Evolutionary conservation across 2,113 vertebrate genomes (phyloP).

Genomic region (Thunnus maccoyii): DNA sequence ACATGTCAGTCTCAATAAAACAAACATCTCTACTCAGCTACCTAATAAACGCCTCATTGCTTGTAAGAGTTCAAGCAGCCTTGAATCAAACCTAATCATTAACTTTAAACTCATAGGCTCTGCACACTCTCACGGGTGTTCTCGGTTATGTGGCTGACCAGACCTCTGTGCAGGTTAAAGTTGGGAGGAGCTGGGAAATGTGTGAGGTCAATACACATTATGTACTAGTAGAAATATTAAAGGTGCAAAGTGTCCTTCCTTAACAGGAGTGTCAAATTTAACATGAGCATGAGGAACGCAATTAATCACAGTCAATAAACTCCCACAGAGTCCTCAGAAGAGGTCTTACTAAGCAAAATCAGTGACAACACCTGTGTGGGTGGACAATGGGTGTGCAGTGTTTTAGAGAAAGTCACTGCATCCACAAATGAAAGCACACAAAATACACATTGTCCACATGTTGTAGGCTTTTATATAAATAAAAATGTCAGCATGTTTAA

Average conservation of each 20-base stretch:
- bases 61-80: background rate
- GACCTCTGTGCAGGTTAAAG: background rate
- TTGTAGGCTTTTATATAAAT: background rate
- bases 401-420: conserved; percentile 4
- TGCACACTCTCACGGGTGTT: background rate
- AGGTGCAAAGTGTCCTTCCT: background rate
- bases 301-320: background rate
- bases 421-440: conserved; percentile 20
- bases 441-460: conserved; percentile 10
- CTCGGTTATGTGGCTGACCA: background rate
- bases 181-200: too few species aligned
- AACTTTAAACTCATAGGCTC: background rate
- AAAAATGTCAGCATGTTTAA: background rate
- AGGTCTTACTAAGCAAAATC: background rate
- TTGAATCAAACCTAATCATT: background rate
- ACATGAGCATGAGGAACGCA: background rate
- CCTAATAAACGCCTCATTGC: background rate
- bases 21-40: background rate
- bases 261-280: background rate
- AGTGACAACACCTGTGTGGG: background rate
- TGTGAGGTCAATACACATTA: too few species aligned
- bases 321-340: background rate
- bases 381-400: too few species aligned
- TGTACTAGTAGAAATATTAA: background rate
- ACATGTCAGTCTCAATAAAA: background rate